Evolutionary conservation across 1,140 invertebrate genomes (phyloP).

Genomic region (Subanguina moxae): DNA sequence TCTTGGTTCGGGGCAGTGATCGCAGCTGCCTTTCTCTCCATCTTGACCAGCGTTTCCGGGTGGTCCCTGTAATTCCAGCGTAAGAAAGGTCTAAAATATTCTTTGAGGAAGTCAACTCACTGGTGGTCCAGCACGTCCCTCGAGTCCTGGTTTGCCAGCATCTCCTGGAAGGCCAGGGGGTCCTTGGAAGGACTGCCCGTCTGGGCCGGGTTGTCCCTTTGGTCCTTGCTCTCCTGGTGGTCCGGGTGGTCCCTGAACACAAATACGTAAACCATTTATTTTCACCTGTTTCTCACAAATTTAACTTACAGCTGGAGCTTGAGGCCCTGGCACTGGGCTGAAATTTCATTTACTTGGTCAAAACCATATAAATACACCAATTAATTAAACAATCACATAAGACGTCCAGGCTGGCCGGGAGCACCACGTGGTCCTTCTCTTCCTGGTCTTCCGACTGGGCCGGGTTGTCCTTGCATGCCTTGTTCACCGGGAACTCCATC

Average conservation of each 20-base stretch:
- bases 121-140: conserved; percentile 33
- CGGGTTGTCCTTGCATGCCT: conserved; percentile 57
- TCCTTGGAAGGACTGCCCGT: conserved; percentile 53
- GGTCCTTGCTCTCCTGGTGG: conserved; percentile 41
- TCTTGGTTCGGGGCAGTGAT: conserved; percentile 56
- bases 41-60: conserved; percentile 51
- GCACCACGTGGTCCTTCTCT: conserved; percentile 58
- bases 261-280: conserved; percentile 19
- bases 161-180: conserved; percentile 49
- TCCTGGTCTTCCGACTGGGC: conserved; percentile 54
- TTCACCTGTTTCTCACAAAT: no score
- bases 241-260: conserved; percentile 35
- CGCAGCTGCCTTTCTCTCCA: conserved; percentile 55
- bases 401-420: conserved; percentile 52
- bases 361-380: not conserved
- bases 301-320: conserved; percentile 55
- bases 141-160: conserved; percentile 34
- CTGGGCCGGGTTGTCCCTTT: conserved; percentile 54
- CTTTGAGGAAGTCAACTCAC: conserved; percentile 4
- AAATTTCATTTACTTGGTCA: not conserved
- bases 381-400: conserved; percentile 30
- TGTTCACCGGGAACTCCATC: conserved; percentile 51
- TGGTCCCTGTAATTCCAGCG: conserved; percentile 33
- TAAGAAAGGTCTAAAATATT: not conserved
- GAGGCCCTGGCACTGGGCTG: conserved; percentile 54